A percentile compares a stretch with the other conserved stretches of the same genome.
phyloP scores from a whole-genome alignment of 1,140 invertebrate genomes.

The Lethrus apterus region DNA sequence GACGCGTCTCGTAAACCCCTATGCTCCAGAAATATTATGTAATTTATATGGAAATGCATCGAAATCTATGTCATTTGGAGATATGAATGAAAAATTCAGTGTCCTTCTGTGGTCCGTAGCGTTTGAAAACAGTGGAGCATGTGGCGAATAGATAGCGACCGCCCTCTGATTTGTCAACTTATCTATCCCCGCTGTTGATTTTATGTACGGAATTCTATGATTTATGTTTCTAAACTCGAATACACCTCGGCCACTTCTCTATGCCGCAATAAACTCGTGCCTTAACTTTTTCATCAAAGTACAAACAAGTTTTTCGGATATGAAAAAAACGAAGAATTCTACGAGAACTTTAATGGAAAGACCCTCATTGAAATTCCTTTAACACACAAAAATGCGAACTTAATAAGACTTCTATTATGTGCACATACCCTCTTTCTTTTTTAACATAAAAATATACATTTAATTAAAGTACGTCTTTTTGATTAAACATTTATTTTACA shows the following conservation, averaged over 20 bases:
- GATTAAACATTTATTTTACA: no score
- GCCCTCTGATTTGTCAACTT: constrained; percentile 29
- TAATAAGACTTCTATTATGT: constrained; percentile 17
- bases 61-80: constrained; percentile 58
- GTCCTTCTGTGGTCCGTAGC: constrained; percentile 22
- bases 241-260: constrained; percentile 17
- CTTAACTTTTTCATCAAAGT: constrained; percentile 21
- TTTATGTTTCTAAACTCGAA: constrained; percentile 15
- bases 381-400: constrained; percentile 22
- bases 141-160: constrained; percentile 26
- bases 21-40: constrained; percentile 56
- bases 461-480: no score
- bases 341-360: constrained; percentile 21
- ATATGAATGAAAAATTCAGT: constrained; percentile 54
- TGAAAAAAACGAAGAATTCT: constrained; percentile 25
- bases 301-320: constrained; percentile 23
- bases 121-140: constrained; percentile 16
- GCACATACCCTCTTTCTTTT: not conserved
- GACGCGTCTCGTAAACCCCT: constrained; percentile 32
- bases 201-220: constrained; percentile 21
- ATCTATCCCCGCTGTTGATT: constrained; percentile 31
- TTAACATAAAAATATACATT: no score
- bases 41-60: constrained; percentile 61
- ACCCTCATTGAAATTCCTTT: constrained; percentile 23
- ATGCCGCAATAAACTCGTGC: constrained; percentile 23